These are phyloP conservation scores for Diarsia brunnea DNA, from an alignment of 2,888 invertebrate species.

Conservation along the genomic window DNA sequence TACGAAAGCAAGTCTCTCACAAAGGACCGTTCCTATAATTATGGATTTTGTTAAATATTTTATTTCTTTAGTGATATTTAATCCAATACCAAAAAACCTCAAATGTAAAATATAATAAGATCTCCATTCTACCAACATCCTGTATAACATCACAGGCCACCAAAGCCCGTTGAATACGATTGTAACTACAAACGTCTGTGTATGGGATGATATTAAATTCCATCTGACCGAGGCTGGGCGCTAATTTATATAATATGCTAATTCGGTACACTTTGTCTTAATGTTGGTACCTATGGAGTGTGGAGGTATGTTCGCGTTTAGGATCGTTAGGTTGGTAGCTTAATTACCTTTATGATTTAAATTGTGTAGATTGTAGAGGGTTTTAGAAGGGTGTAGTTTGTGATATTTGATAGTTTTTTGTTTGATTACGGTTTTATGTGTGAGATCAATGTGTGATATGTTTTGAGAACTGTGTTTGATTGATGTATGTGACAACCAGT, in stretches of 20 bases:
- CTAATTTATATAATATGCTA: constrained; percentile 81
- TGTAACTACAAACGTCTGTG: constrained; percentile 82
- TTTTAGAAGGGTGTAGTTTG: neutral
- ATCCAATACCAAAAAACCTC: neutral
- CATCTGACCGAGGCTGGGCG: constrained; percentile 78
- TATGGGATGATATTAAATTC: constrained; percentile 87
- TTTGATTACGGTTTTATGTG: neutral
- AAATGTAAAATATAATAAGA: neutral
- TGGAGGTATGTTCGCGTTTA: constrained; percentile 38
- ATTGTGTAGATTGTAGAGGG: neutral
- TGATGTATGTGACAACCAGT: neutral
- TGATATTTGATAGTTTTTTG: neutral
- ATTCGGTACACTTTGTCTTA: constrained; percentile 69
- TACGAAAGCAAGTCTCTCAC: no score
- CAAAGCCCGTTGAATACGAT: constrained; percentile 81
- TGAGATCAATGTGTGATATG: neutral
- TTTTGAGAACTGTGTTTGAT: neutral
- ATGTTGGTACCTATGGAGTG: constrained; percentile 43
- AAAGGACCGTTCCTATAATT: no score
- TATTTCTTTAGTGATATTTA: no score
- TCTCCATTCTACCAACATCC: constrained; percentile 66
- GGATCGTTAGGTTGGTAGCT: constrained; percentile 35
- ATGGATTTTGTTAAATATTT: no score
- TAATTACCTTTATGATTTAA: constrained; percentile 42
- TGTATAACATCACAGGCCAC: constrained; percentile 76